phyloP scores from a whole-genome alignment of 2,113 vertebrate genomes.

The Nannospalax galili region DNA sequence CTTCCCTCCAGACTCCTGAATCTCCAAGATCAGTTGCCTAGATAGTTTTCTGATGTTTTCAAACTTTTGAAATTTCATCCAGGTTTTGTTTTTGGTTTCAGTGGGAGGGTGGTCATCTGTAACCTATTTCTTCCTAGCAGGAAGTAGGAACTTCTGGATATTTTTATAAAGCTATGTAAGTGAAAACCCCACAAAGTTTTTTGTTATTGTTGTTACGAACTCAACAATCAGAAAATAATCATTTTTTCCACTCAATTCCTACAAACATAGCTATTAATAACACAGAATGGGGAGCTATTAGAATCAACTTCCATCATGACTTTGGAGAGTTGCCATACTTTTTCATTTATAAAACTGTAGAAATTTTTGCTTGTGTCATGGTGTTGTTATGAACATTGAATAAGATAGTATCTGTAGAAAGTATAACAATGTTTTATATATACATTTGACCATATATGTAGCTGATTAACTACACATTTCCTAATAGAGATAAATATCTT shows the following conservation, averaged over 20 bases:
- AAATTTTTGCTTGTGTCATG: not conserved
- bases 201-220: not conserved
- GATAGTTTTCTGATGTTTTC: slow-evolving; percentile 28
- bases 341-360: not conserved
- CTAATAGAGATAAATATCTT: not conserved
- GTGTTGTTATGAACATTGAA: not conserved
- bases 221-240: not conserved
- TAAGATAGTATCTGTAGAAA: not conserved
- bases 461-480: too few species aligned
- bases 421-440: not conserved
- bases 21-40: not conserved
- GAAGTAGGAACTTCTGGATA: slow-evolving; percentile 5
- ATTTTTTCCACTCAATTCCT: not conserved
- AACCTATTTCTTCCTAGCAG: not conserved
- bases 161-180: slow-evolving; percentile 36
- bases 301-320: not conserved
- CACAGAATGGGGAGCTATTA: not conserved
- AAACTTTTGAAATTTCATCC: slow-evolving; percentile 6
- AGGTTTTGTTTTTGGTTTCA: slow-evolving; percentile 49
- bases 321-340: not conserved
- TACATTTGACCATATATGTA: too few species aligned
- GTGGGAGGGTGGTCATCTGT: slow-evolving; percentile 16
- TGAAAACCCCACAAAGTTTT: not conserved
- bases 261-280: not conserved
- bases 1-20: not conserved